These are phyloP conservation scores for Gila robusta DNA, from an alignment of 2,797 vertebrate species.

Conservation along the genomic window DNA sequence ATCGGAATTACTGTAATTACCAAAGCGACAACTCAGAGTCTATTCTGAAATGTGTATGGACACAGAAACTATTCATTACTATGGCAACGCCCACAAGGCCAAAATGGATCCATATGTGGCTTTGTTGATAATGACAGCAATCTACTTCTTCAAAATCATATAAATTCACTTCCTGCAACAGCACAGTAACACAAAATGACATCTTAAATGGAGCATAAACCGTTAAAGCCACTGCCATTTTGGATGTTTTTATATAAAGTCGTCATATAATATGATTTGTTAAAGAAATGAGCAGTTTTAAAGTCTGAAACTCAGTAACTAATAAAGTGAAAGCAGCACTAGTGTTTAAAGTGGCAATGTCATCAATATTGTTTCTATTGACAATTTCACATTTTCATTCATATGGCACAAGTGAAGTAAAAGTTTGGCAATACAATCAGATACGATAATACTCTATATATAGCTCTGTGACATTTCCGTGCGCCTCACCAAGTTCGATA, in stretches of 20 bases:
- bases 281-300: not conserved
- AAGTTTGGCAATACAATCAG: conserved; percentile 74
- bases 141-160: not conserved
- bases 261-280: not conserved
- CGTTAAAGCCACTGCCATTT: not conserved
- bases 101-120: not conserved
- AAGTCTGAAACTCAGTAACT: not conserved
- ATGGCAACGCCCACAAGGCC: not conserved
- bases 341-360: conserved; percentile 12
- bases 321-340: not conserved
- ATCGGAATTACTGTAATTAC: conserved; percentile 12
- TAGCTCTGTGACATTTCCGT: conserved; percentile 65
- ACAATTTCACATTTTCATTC: conserved; percentile 67
- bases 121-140: conserved; percentile 26
- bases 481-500: conserved; percentile 41
- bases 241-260: not conserved
- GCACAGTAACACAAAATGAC: not conserved
- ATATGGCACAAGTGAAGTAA: conserved; percentile 77
- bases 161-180: not conserved
- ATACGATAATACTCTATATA: conserved; percentile 63
- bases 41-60: not conserved
- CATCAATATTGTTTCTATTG: conserved; percentile 5
- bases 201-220: conserved; percentile 6
- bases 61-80: not conserved
- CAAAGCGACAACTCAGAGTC: not conserved